These are phyloP conservation scores for Calycopis cecrops DNA, from an alignment of 1,140 invertebrate species.

Conservation along the genomic window DNA sequence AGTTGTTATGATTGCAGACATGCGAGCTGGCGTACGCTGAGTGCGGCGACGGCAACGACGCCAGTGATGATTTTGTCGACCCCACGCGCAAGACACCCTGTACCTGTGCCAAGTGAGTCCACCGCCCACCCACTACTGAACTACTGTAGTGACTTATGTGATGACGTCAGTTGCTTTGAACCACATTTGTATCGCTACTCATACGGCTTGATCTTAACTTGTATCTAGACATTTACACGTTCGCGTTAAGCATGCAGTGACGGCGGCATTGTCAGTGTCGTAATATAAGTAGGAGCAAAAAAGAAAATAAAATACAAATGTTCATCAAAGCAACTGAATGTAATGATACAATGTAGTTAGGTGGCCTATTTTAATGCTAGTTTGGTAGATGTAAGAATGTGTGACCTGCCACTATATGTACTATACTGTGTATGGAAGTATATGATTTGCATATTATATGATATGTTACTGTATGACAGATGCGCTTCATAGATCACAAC, in stretches of 20 bases:
- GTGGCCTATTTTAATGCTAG: not conserved
- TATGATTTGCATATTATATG: slow-evolving; percentile 34
- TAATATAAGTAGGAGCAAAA: no score
- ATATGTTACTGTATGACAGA: slow-evolving; percentile 41
- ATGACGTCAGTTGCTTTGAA: slow-evolving; percentile 4
- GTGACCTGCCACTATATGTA: slow-evolving; percentile 49
- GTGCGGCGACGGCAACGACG: slow-evolving; percentile 30
- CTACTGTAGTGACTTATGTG: slow-evolving; percentile 8
- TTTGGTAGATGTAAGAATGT: slow-evolving; percentile 48
- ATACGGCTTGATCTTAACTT: no score
- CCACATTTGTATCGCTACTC: not conserved
- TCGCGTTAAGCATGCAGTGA: no score
- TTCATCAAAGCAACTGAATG: not conserved
- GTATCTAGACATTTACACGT: no score
- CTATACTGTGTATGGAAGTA: slow-evolving; percentile 37
- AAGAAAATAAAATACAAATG: no score
- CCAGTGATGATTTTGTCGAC: slow-evolving; percentile 88
- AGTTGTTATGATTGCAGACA: slow-evolving; percentile 59
- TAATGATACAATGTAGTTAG: slow-evolving; percentile 13
- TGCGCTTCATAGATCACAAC: slow-evolving; percentile 28
- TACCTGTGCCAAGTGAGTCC: slow-evolving; percentile 84
- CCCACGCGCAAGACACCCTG: slow-evolving; percentile 87
- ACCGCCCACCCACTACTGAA: not conserved
- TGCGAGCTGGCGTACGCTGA: slow-evolving; percentile 60
- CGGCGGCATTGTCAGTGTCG: no score